Evolutionary conservation across 1,140 invertebrate species (phyloP).

Genomic region (Colletes latitarsis): DNA sequence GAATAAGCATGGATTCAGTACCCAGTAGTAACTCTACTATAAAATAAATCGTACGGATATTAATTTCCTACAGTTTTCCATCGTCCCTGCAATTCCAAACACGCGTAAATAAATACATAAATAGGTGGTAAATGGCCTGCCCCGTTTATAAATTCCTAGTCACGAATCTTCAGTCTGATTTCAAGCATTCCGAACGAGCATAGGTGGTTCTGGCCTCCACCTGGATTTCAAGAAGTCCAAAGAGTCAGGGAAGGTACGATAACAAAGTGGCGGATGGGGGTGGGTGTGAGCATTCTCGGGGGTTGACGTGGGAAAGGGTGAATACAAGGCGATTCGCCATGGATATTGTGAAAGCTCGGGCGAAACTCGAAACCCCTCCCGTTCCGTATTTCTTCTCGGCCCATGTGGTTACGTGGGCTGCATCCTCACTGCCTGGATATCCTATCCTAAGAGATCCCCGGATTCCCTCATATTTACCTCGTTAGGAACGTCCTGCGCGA

Average conservation of each 20-base stretch:
- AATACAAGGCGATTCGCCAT: slow-evolving; percentile 64
- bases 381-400: slow-evolving; percentile 58
- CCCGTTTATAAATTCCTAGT: slow-evolving; percentile 43
- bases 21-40: no score
- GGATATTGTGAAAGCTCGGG: slow-evolving; percentile 62
- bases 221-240: slow-evolving; percentile 47
- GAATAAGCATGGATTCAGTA: no score
- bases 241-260: slow-evolving; percentile 21
- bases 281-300: background rate
- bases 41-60: no score
- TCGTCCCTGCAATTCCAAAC: no score
- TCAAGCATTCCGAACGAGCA: slow-evolving; percentile 27
- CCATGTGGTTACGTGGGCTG: slow-evolving; percentile 57
- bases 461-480: slow-evolving; percentile 65
- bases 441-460: slow-evolving; percentile 40
- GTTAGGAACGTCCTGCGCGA: slow-evolving; percentile 61
- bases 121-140: background rate
- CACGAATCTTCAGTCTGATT: slow-evolving; percentile 47
- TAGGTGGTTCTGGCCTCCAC: slow-evolving; percentile 42
- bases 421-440: slow-evolving; percentile 47
- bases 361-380: slow-evolving; percentile 61
- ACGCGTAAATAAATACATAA: slow-evolving; percentile 6
- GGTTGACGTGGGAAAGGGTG: slow-evolving; percentile 40
- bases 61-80: no score
- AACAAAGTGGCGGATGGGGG: slow-evolving; percentile 4